Conservation (phyloP, 2,113 vertebrate genomes). For the Microcebus tavaratra region DNA sequence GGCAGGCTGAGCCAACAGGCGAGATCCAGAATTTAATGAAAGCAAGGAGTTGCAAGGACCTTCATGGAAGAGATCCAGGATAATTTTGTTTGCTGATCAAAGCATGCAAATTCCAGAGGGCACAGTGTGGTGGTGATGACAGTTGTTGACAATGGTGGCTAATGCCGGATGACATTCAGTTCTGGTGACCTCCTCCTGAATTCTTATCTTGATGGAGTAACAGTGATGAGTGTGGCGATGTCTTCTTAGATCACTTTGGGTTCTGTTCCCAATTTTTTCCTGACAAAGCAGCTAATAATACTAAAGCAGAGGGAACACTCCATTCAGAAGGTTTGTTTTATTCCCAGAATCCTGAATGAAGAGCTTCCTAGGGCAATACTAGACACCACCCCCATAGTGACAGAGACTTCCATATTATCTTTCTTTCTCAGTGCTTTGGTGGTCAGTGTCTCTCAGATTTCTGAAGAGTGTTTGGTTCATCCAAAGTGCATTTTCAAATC, state of each 20-base stretch:
- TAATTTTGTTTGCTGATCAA: background rate
- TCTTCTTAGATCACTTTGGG: background rate
- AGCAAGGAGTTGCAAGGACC: background rate
- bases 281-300: background rate
- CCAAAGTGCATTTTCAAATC: constrained; percentile 21
- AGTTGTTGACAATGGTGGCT: background rate
- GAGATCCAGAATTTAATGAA: background rate
- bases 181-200: background rate
- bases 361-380: background rate
- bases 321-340: background rate
- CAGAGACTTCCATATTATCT: background rate
- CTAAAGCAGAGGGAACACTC: background rate
- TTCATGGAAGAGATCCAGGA: background rate
- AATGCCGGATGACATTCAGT: no score
- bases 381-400: background rate
- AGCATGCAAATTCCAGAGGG: background rate
- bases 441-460: background rate
- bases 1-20: background rate
- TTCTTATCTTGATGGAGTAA: background rate
- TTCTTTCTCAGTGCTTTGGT: background rate
- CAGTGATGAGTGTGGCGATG: background rate
- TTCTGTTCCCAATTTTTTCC: background rate
- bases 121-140: background rate
- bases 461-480: background rate
- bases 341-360: background rate